Base-by-base conservation (phyloP, 2,888 invertebrate species). In the Erpobdella octoculata region DNA sequence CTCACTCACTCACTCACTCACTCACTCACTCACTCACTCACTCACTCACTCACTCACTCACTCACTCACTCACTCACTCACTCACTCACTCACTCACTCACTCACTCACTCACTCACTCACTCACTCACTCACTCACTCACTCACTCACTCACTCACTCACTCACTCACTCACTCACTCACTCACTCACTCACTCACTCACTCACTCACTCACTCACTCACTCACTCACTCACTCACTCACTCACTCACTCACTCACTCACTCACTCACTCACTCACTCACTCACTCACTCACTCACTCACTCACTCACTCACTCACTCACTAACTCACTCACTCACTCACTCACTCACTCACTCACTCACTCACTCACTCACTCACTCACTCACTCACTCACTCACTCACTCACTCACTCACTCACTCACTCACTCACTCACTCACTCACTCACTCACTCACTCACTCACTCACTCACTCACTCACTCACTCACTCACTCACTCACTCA, bases 401-500 rank as follows among this genome's bases (percentile, higher is more conserved):
- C 68, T 70, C 68, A 33, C 37, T 58, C 58, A 53, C 72, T 72
- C 68, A 5, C 67, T 71, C 68, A 15, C 72, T 71, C 68, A 33
- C 72, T 72, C 72, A 33, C 72, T 72, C 67, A 5, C 68, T 72
- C 72, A 2, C 68, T 72, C 72, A 5, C 38, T 70, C 72, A 5
- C 68, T 72, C 68, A 5, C 72, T 72, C 67, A 5, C 67, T 72
- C 59, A 18, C 28, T 28, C 21, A 41, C 41, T 71, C 71, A 41
- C 68, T 70, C 71, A 70, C 68, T 70, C 67, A 70, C 68, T 70
- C 68, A 70, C 68, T 70, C 68, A 70, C 68, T 70, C 71, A 70
- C 68, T 58, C 59, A 18, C 28, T 28, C 21, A 41, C 41, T 71
- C 71, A 41, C 68, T 70, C 71, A 70, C 68, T 70, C 67, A 70